phyloP scores from a whole-genome alignment of 2,888 invertebrate genomes.

The Drosophila atroscutellata region DNA sequence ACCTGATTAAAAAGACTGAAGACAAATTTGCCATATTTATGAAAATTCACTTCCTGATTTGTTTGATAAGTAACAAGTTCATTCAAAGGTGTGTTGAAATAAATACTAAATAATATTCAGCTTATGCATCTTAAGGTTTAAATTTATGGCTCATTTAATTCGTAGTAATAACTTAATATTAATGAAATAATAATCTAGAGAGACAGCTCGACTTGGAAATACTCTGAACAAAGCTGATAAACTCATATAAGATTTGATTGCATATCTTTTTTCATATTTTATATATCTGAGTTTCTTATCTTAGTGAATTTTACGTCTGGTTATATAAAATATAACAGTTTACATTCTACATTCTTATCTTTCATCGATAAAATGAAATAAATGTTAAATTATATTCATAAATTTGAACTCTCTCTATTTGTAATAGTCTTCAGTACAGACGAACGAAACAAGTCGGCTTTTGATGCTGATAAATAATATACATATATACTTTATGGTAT shows the following conservation, averaged over 20 bases:
- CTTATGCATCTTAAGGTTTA: background rate
- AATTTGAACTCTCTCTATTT: fast-evolving
- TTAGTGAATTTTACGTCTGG: background rate
- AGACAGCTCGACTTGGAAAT: background rate
- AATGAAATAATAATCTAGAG: background rate
- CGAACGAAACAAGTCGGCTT: background rate
- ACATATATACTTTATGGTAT: background rate
- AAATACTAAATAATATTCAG: background rate
- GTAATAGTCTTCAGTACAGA: fast-evolving
- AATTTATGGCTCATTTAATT: background rate
- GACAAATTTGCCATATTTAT: background rate
- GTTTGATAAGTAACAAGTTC: background rate
- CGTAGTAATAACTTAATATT: background rate
- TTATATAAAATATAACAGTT: background rate
- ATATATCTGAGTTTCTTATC: background rate
- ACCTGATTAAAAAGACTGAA: background rate
- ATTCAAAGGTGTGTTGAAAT: background rate
- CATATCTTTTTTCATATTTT: no score
- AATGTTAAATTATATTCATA: background rate
- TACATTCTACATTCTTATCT: no score
- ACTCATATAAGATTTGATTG: no score
- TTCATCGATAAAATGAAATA: background rate
- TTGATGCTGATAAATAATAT: background rate
- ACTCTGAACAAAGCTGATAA: background rate
- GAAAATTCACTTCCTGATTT: background rate